phyloP scores from a whole-genome alignment of 2,888 invertebrate species.

The Patella pellucida region DNA sequence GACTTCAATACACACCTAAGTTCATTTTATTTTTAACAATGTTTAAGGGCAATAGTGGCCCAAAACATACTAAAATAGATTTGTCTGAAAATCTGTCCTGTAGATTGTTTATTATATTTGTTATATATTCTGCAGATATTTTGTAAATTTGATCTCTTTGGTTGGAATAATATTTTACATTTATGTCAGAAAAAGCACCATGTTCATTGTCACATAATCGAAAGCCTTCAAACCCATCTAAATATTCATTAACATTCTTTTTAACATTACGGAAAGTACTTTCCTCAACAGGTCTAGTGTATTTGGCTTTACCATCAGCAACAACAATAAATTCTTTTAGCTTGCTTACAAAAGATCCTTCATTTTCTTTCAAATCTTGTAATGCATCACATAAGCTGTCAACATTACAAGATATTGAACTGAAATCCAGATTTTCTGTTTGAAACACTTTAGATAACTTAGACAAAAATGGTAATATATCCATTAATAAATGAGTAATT shows the following conservation, averaged over 20 bases:
- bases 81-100: neutral
- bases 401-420: conserved; percentile 26
- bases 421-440: conserved; percentile 28
- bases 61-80: neutral
- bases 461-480: conserved; percentile 32
- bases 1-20: too few relatives aligned
- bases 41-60: too few relatives aligned
- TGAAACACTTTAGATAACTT: conserved; percentile 28
- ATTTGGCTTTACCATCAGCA: conserved; percentile 10
- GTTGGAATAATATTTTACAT: too few relatives aligned
- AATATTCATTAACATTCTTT: too few relatives aligned
- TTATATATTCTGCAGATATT: too few relatives aligned
- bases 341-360: conserved; percentile 27
- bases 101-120: too few relatives aligned
- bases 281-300: conserved; percentile 14
- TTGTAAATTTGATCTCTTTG: too few relatives aligned
- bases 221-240: too few relatives aligned
- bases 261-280: too few relatives aligned
- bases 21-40: too few relatives aligned
- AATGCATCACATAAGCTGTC: conserved; percentile 26
- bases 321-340: conserved; percentile 9
- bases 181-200: too few relatives aligned
- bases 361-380: conserved; percentile 20
- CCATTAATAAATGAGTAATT: conserved; percentile 37
- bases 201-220: too few relatives aligned